These are phyloP conservation scores for Pinctada fucata DNA, from an alignment of 2,888 invertebrate species.

Conservation along the genomic window DNA sequence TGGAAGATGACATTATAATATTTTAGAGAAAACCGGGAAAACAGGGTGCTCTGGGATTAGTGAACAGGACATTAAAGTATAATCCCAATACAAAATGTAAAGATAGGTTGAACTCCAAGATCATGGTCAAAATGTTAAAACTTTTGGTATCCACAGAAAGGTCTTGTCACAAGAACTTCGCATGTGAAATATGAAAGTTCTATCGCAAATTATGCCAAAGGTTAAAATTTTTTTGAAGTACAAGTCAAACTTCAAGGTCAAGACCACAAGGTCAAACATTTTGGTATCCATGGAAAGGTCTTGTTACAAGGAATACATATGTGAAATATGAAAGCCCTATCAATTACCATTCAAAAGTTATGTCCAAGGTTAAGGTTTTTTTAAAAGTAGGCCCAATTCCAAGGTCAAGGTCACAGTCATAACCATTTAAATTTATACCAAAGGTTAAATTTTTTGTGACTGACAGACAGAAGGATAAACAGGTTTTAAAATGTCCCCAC, in stretches of 20 bases:
- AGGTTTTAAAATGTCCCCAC: too few relatives aligned
- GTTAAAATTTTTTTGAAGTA: not conserved
- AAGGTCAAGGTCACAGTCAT: not conserved
- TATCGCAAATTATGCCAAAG: not conserved
- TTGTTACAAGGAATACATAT: not conserved
- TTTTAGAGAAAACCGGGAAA: too few relatives aligned
- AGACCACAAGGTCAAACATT: not conserved
- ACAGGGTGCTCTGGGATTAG: too few relatives aligned
- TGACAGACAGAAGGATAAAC: too few relatives aligned
- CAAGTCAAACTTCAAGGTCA: not conserved
- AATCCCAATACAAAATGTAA: too few relatives aligned
- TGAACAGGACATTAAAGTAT: too few relatives aligned
- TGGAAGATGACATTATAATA: too few relatives aligned
- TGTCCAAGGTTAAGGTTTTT: not conserved
- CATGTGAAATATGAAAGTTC: not conserved
- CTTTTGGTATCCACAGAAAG: not conserved
- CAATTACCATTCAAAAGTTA: not conserved
- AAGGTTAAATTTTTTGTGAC: too few relatives aligned
- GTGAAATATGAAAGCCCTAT: not conserved
- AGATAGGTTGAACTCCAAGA: not conserved
- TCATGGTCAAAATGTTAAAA: not conserved
- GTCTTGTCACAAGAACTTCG: not conserved
- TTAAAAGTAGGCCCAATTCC: not conserved
- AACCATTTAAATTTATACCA: too few relatives aligned
- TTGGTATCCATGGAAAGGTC: not conserved